Conservation (phyloP, 2,797 vertebrate species). For the Acanthiza pusilla region DNA sequence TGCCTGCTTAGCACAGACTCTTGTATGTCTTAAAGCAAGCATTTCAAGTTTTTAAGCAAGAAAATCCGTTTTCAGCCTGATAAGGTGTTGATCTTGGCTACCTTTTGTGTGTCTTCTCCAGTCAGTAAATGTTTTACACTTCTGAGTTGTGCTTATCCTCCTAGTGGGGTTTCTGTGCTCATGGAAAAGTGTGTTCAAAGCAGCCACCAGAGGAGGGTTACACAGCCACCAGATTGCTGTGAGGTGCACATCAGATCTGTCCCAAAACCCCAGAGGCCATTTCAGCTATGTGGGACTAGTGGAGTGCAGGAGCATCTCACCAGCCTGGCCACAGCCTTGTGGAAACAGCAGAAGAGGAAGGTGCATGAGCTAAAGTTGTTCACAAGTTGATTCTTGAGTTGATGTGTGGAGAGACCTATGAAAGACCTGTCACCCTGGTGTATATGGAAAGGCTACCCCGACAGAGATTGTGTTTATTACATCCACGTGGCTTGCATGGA, state of each 20-base stretch:
- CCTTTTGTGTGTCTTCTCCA: background rate
- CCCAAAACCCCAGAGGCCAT: background rate
- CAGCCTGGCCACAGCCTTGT: background rate
- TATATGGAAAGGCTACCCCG: background rate
- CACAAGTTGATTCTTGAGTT: background rate
- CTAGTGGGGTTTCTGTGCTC: background rate
- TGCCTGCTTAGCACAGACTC: background rate
- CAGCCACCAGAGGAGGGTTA: background rate
- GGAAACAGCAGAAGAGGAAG: background rate
- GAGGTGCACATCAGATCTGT: background rate
- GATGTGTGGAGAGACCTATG: background rate
- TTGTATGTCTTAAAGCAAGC: background rate
- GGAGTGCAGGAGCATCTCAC: background rate
- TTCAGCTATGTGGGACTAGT: background rate
- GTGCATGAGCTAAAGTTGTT: background rate
- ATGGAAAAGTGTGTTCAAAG: background rate
- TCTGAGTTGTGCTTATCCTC: background rate
- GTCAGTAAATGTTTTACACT: background rate
- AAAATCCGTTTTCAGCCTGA: background rate
- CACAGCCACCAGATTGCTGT: background rate
- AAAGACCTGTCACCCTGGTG: background rate
- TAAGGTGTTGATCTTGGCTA: background rate
- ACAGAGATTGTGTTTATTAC: rapidly evolving
- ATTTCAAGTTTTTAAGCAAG: background rate
- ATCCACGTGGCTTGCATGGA: background rate